Evolutionary conservation across 2,113 vertebrate genomes (phyloP), one percentile per base, ranked within the genome.

Genomic region (Entosphenus tridentatus): DNA sequence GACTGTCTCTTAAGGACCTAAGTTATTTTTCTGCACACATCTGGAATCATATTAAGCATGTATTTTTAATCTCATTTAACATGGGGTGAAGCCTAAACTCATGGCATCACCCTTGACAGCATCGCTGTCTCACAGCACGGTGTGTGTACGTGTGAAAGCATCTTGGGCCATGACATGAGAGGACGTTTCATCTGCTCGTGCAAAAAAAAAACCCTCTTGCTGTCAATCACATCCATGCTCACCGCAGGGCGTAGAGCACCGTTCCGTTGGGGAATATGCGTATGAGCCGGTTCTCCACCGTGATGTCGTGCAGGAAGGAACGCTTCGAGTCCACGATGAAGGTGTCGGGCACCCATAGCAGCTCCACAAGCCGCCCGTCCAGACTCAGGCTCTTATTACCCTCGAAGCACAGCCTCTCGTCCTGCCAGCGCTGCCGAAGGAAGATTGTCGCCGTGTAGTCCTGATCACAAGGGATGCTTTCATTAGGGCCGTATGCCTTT

Each of bases 361-460:
- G 83, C 78, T 91, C 87, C 70, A 89, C 86, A 0, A 89, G 82
- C 2, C 86, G 79, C 16, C 87, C 87, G 57, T 91, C 87, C 57
- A 89, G 79, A 72, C 87, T 89, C 77, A 89, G 79, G 72, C 87
- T 89, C 77, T 85, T 89, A 74, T 88, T 91, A 10, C 87, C 86
- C 69, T 87, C 78, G 0, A 91, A 89, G 73, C 85, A 83, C 75
- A 91, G 77, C 1, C 87, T 82, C 74, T 89, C 86, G 16, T 91
- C 87, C 2, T 83, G 88, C 87, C 87, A 91, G 62, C 86, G 77
- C 74, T 91, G 87, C 56, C 86, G 82, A 56, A 89, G 79, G 73
- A 91, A 91, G 75, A 89, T 89, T 74, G 87, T 89, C 57, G 87
- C 86, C 0, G 86, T 91, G 76, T 91, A 89, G 77, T 89, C 87